Base-by-base conservation (phyloP, 2,797 vertebrate genomes). In the Leontocebus nigricollis region DNA sequence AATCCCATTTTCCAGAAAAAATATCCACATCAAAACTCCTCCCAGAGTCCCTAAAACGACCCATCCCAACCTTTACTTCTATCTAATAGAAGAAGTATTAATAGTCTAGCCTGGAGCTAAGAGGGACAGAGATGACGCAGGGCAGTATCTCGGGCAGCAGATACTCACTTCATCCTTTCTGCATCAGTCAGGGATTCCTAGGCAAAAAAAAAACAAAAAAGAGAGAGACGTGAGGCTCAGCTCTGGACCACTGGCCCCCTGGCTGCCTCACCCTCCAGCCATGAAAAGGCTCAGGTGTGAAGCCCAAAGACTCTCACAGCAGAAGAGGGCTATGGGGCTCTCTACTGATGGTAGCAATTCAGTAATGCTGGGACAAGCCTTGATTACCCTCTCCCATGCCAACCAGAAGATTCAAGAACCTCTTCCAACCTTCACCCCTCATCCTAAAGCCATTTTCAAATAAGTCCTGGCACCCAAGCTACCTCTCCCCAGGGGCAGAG, bases 91-190 rank as follows among this genome's bases (percentile, higher is more conserved):
- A n/a, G n/a, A n/a, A n/a, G n/a, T n/a, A n/a, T n/a, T n/a, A 27
- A 67, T 0, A 93, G 84, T 73, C 96, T 77, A 22, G 46, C 81
- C 88, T 70, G 61, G 41, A 80, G 90, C 79, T 72, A 90, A 87
- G 67, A 72, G 70, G 86, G 84, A 82, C 70, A 94, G 11, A 94
- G 91, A 3, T 75, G 59, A 22, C 22, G 94, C 22, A 72, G 22
- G 64, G 57, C 61, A 52, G 79, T 72, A 55, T 64, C 46, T 27
- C 17, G 8, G 77, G 52, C 84, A 50, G 92, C 88, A 26, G 82
- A 30, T 94, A 99, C 99, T 99, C 98, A 99, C 99, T 99, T 99
- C 99, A 99, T 99, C 98, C 99, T 99, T 98, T 99, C 99, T 0
- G 99, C 98, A 88, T 99, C 99, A 26, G 99, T 99, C 98, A 99